Percentiles rank a stretch among this genome's conserved stretches.
Conservation (phyloP, 2,888 invertebrate species). For the Eristalis arbustorum region DNA sequence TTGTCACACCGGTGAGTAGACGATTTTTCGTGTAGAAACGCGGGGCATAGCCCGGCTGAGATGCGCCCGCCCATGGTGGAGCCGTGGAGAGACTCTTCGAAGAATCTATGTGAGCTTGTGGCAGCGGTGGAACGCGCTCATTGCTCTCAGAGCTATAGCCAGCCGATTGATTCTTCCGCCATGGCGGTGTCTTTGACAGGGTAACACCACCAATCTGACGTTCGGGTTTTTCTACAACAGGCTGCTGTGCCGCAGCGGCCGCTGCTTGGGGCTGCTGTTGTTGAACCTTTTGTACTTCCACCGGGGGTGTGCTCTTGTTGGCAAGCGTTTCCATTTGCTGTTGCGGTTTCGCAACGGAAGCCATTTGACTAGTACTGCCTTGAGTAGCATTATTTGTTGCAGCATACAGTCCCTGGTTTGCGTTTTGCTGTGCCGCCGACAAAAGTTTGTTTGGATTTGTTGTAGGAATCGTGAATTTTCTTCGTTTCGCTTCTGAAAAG, state of each 20-base stretch:
- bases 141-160: constrained; percentile 59
- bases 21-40: constrained; percentile 59
- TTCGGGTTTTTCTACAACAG: constrained; percentile 42
- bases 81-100: constrained; percentile 53
- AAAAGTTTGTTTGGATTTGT: constrained; percentile 72
- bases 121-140: constrained; percentile 73
- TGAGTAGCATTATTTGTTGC: constrained; percentile 40
- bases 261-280: constrained; percentile 13
- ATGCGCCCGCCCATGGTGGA: constrained; percentile 66
- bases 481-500: constrained; percentile 74
- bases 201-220: constrained; percentile 72
- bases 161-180: constrained; percentile 71
- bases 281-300: constrained; percentile 48
- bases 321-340: constrained; percentile 57
- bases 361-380: constrained; percentile 62
- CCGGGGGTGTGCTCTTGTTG: constrained; percentile 52
- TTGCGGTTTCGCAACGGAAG: constrained; percentile 56
- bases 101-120: constrained; percentile 71
- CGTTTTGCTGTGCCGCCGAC: constrained; percentile 68
- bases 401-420: constrained; percentile 58
- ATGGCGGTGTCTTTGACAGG: constrained; percentile 73
- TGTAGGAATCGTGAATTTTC: constrained; percentile 72
- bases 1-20: constrained; percentile 65
- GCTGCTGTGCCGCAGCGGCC: not conserved
- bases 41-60: constrained; percentile 34